Evolutionary conservation across 2,113 vertebrate species (phyloP), one percentile per base, ranked within the genome.

Genomic region (Cottus gobio): DNA sequence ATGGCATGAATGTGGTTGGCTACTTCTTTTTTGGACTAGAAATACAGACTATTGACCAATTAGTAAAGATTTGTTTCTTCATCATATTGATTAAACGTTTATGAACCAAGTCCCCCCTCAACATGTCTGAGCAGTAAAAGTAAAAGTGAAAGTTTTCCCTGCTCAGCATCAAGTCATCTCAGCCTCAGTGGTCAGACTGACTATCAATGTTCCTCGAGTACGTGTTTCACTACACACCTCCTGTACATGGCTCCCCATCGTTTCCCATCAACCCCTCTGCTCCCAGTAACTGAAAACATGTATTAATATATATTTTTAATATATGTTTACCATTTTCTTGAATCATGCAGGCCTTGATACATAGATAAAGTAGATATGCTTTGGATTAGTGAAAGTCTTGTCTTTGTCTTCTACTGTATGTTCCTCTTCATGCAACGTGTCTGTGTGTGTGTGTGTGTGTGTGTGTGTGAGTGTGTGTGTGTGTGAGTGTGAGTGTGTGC

Each of bases 401-500:
- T 85, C 63, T 79, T 75, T 78, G 57, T 44, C 68, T 22, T 63
- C 57, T 66, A 65, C 58, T 66, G 18, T 73, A 61, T 84, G 62
- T 72, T 85, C 39, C 22, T 71, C 39, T 56, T 79, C 50, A 52
- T 42, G 48, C 26, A 46, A 3, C 18, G 65, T 28, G n/a, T 34
- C 46, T 70, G 22, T 76, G 26, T 52, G 16, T 48, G 54, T 48
- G 20, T 24, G 26, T 74, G 58, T 66, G 65, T 64, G 77, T 83
- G 71, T 37, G 56, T 75, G 65, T 69, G 82, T 88, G 71, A 31
- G 56, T 72, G 71, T 44, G 52, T 64, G 24, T 28, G 69, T 30
- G 42, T 75, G 71, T 72, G 79, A 85, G 56, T 75, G 68, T 71
- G 82, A 87, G 71, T 37, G 54, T 72, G 71, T 37, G 50, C 52